Evolutionary conservation across 2,888 invertebrate species (phyloP).

Genomic region (Nephrotoma guestfalica): DNA sequence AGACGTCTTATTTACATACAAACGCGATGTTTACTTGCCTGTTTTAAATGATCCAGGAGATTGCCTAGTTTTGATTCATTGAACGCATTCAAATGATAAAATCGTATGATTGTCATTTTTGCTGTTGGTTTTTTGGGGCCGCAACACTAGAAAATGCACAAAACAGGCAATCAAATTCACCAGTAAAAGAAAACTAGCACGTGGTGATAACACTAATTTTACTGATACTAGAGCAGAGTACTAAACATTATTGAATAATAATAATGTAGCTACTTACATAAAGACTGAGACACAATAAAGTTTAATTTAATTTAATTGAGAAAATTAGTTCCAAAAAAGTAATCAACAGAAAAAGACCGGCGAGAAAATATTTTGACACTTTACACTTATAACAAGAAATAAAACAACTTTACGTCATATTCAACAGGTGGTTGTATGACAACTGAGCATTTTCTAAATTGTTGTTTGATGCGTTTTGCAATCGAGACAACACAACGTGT

Average conservation of each 20-base stretch:
- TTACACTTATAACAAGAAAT: neutral
- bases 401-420: neutral
- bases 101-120: slow-evolving; percentile 40
- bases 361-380: neutral
- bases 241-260: neutral
- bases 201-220: neutral
- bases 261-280: neutral
- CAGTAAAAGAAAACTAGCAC: neutral
- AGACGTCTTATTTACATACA: neutral
- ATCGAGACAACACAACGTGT: neutral
- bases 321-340: neutral
- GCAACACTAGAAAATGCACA: neutral
- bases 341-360: neutral
- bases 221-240: neutral
- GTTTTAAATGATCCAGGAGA: slow-evolving; percentile 37
- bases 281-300: neutral
- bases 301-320: neutral
- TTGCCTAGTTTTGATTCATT: slow-evolving; percentile 42
- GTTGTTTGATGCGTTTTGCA: neutral
- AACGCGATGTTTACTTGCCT: slow-evolving; percentile 18
- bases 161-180: neutral
- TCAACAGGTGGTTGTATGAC: neutral
- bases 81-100: slow-evolving; percentile 45
- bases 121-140: neutral
- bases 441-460: neutral